Base-by-base conservation (phyloP, 53 echinoderm and acorn worm species). In the Hippasteria phrygiana region DNA sequence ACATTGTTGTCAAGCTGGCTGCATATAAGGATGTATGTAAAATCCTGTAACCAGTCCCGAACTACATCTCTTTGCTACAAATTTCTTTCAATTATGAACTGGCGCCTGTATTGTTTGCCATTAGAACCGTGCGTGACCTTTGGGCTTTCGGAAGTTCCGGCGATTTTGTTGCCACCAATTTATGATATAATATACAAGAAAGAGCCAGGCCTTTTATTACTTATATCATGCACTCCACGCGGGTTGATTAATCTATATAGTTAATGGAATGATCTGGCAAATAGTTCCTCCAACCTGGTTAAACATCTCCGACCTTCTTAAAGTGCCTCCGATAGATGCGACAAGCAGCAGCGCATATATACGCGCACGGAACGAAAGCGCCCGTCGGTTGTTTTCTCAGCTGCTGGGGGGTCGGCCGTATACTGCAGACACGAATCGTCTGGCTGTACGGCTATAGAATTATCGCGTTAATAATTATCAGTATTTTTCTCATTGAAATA, bases 381-480 rank as follows among this genome's bases (percentile, higher is more conserved):
- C 76, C 47, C 31, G 32, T 32, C 43, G 50, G 51, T 32, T 76
- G 50, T 76, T 76, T 47, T 36, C 32, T 32, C 76, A 76, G 76
- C 76, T 76, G 76, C 53, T 5, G 20, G 17, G n/a, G 26, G 26
- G 2, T 7, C 24, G 59, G 51, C 51, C 20, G 20, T 14, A n/a
- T n/a, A n/a, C n/a, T n/a, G n/a, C n/a, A 51, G 16, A 14, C 20
- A 51, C 2, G 59, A 22, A 59, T 26, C 59, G 2, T 59, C 59
- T 59, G 2, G 1, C 1, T 8, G 4, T 24, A 59, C 26, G 26
- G 4, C 59, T 26, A 24, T 24, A 59, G 59, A 59, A 59, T 26
- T 26, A 22, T 26, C 26, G 59, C 26, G 26, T 59, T 59, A 59
- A 59, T 59, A 2, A 59, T 74, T 74, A 29, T 22, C 47, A 74